Percentiles rank a stretch among this genome's conserved stretches.
Conservation (phyloP, 1,140 invertebrate species). For the Penaeus chinensis region DNA sequence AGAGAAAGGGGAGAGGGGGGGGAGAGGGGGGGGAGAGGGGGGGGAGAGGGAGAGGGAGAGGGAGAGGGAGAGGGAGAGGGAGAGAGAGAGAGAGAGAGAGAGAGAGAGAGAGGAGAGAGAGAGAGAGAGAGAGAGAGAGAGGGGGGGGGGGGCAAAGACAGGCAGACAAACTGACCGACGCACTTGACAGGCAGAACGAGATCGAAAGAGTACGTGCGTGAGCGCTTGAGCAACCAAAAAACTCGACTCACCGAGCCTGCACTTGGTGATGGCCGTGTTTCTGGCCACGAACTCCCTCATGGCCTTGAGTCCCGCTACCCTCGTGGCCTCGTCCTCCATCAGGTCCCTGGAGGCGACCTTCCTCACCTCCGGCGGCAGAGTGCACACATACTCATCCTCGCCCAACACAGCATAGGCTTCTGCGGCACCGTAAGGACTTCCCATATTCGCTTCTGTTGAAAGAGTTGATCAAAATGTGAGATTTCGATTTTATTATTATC, state of each 20-base stretch:
- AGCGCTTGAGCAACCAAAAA: too few relatives aligned
- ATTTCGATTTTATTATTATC: too few relatives aligned
- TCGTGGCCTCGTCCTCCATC: slow-evolving; percentile 21
- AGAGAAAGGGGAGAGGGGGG: too few relatives aligned
- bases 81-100: too few relatives aligned
- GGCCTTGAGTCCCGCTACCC: slow-evolving; percentile 14
- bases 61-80: too few relatives aligned
- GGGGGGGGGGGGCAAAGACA: too few relatives aligned
- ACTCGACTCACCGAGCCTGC: slow-evolving; percentile 27
- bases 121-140: too few relatives aligned
- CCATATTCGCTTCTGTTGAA: slow-evolving; percentile 19
- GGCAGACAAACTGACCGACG: not conserved
- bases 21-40: too few relatives aligned
- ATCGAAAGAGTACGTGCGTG: not conserved
- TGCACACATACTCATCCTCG: slow-evolving; percentile 46
- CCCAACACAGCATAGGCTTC: slow-evolving; percentile 36
- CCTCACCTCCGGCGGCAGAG: slow-evolving; percentile 23
- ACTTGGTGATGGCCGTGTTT: slow-evolving; percentile 36
- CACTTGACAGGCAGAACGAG: not conserved
- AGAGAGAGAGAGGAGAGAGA: too few relatives aligned
- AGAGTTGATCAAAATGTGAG: not conserved
- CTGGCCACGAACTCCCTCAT: slow-evolving; percentile 31
- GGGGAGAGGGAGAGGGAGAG: too few relatives aligned
- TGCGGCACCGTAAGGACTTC: slow-evolving; percentile 33
- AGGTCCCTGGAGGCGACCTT: slow-evolving; percentile 35